A percentile compares a stretch with the other conserved stretches of the same genome.
phyloP scores from a whole-genome alignment of 2,113 vertebrate species.

The Parus major region DNA sequence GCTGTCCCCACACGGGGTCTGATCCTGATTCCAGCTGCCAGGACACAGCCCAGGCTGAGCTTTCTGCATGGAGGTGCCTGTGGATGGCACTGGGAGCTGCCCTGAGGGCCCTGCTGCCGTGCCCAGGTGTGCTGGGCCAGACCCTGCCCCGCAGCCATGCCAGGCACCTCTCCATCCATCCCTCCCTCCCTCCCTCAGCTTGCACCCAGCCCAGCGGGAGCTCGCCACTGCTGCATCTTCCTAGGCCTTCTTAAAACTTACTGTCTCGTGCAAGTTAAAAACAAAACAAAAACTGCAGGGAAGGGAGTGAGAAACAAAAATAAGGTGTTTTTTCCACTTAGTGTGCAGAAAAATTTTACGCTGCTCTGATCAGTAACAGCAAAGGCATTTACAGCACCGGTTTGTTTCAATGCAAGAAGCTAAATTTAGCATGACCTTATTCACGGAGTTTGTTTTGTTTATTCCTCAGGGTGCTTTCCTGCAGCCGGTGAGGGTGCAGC shows the following conservation, averaged over 20 bases:
- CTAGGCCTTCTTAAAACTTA: not conserved
- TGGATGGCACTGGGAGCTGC: accelerated
- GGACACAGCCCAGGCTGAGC: not conserved
- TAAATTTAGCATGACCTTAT: not conserved
- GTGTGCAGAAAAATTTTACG: not conserved
- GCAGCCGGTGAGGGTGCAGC: accelerated
- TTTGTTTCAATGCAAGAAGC: not conserved
- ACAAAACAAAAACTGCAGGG: not conserved
- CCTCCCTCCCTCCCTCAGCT: not conserved
- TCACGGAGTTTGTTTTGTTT: not conserved
- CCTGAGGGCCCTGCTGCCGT: accelerated
- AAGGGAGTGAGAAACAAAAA: not conserved
- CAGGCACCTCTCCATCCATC: not conserved
- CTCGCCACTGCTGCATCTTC: not conserved
- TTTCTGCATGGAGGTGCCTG: accelerated
- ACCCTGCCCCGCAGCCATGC: accelerated
- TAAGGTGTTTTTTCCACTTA: not conserved
- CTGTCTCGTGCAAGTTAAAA: not conserved
- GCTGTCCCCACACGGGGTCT: accelerated
- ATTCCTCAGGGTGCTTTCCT: not conserved
- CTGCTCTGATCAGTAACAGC: not conserved
- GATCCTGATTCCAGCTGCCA: not conserved
- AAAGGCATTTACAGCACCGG: not conserved
- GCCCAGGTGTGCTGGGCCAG: not conserved
- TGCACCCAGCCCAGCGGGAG: not conserved